Conservation (phyloP, 1,140 invertebrate genomes). For the Littorina saxatilis region DNA sequence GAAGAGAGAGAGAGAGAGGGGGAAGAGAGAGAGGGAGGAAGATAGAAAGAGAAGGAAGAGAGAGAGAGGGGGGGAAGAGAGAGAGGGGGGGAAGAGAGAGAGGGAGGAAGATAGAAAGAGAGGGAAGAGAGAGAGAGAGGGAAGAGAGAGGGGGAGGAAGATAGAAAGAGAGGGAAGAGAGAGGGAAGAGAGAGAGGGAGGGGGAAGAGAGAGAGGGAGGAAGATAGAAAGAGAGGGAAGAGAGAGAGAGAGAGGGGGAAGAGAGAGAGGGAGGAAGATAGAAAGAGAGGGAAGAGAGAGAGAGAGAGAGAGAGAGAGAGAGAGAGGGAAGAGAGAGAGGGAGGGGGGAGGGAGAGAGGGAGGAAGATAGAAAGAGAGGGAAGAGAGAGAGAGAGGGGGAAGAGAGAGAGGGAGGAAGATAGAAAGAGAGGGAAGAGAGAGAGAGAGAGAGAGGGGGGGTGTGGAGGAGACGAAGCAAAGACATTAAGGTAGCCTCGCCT, state of each 20-base stretch:
- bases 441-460: slow-evolving; percentile 4
- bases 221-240: no score
- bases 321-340: neutral
- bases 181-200: neutral
- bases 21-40: neutral
- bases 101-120: no score
- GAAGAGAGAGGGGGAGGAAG: no score
- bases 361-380: no score
- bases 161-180: no score
- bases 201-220: neutral
- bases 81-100: no score
- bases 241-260: neutral
- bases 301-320: neutral
- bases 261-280: neutral
- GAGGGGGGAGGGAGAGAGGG: no score
- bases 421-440: slow-evolving; percentile 3
- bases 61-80: neutral
- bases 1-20: slow-evolving; percentile 1
- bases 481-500: no score
- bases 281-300: no score
- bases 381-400: slow-evolving; percentile 7
- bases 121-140: neutral
- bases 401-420: neutral
- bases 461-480: no score
- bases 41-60: no score